Percentiles rank a stretch among this genome's conserved stretches.
Conservation (phyloP, 2,797 vertebrate species). For the Rhadinocentrus ornatus region DNA sequence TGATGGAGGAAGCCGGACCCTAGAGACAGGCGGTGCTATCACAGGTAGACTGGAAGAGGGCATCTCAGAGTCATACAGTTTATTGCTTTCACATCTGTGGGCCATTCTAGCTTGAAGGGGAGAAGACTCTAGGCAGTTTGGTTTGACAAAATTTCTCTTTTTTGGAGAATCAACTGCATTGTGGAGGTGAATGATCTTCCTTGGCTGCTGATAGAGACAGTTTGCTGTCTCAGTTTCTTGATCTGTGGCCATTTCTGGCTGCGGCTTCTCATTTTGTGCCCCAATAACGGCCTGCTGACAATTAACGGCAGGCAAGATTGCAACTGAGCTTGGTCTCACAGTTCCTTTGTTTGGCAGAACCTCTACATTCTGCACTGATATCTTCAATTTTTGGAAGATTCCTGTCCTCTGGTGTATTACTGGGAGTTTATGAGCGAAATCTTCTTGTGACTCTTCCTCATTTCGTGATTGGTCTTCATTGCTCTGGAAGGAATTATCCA, state of each 20-base stretch:
- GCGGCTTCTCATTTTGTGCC: constrained; percentile 30
- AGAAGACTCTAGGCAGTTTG: constrained; percentile 7
- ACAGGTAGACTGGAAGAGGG: constrained; percentile 46
- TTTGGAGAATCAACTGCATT: constrained; percentile 68
- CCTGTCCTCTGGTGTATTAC: constrained; percentile 55
- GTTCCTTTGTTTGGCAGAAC: constrained; percentile 83
- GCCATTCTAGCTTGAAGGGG: constrained; percentile 11
- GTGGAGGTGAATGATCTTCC: constrained; percentile 81
- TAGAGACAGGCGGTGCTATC: constrained; percentile 78
- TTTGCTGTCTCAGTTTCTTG: constrained; percentile 52
- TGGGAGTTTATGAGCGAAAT: constrained; percentile 22
- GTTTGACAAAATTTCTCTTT: constrained; percentile 21
- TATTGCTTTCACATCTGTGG: constrained; percentile 44
- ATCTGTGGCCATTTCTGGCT: constrained; percentile 53
- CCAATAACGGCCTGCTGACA: constrained; percentile 42
- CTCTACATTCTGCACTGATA: constrained; percentile 81
- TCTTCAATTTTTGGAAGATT: constrained; percentile 81
- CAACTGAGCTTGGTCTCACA: constrained; percentile 30
- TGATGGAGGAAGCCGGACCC: constrained; percentile 76
- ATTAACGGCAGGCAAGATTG: constrained; percentile 25
- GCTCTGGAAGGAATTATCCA: constrained; percentile 85
- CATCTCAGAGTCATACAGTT: constrained; percentile 51
- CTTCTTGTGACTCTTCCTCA: constrained; percentile 26
- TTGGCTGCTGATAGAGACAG: constrained; percentile 76
- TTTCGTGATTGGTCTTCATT: constrained; percentile 38